These are phyloP conservation scores for Oscheius sp. DNA, from an alignment of 2,888 invertebrate genomes.

Conservation along the genomic window DNA sequence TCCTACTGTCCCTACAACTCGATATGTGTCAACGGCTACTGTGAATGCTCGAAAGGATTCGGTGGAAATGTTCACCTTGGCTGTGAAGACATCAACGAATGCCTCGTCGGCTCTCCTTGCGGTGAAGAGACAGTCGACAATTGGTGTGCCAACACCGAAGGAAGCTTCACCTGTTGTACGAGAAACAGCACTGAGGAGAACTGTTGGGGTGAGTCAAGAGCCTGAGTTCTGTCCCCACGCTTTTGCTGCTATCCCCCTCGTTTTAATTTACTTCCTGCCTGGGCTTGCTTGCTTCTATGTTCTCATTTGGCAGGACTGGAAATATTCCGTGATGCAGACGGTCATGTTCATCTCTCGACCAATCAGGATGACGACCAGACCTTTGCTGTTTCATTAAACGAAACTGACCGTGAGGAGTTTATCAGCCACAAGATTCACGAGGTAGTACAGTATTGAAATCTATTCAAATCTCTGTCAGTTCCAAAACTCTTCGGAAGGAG, in stretches of 20 bases:
- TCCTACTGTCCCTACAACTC: slow-evolving; percentile 65
- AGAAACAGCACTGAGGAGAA: slow-evolving; percentile 50
- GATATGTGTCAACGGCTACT: slow-evolving; percentile 61
- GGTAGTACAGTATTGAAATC: not conserved
- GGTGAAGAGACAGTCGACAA: slow-evolving; percentile 46
- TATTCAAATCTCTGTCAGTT: slow-evolving; percentile 29
- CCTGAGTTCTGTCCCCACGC: slow-evolving; percentile 20
- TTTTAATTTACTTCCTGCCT: not conserved
- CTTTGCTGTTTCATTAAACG: slow-evolving; percentile 18
- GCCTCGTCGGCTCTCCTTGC: slow-evolving; percentile 49
- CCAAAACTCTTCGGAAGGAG: slow-evolving; percentile 52
- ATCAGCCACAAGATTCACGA: slow-evolving; percentile 18
- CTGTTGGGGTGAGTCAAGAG: slow-evolving; percentile 41
- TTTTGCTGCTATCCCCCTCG: not conserved
- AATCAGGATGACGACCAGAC: slow-evolving; percentile 13
- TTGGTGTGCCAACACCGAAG: slow-evolving; percentile 71
- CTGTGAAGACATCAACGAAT: slow-evolving; percentile 64
- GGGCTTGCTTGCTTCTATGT: slow-evolving; percentile 20
- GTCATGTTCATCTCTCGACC: slow-evolving; percentile 11
- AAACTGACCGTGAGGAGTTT: slow-evolving; percentile 17
- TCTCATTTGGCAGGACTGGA: slow-evolving; percentile 30
- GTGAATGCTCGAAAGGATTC: slow-evolving; percentile 65
- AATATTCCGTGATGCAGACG: slow-evolving; percentile 9
- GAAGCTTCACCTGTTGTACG: slow-evolving; percentile 71
- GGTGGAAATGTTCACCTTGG: slow-evolving; percentile 61